Percentiles rank a stretch among this genome's conserved stretches.
These are phyloP conservation scores for Falcaria lacertinaria DNA, from an alignment of 2,888 invertebrate species.

Conservation along the genomic window DNA sequence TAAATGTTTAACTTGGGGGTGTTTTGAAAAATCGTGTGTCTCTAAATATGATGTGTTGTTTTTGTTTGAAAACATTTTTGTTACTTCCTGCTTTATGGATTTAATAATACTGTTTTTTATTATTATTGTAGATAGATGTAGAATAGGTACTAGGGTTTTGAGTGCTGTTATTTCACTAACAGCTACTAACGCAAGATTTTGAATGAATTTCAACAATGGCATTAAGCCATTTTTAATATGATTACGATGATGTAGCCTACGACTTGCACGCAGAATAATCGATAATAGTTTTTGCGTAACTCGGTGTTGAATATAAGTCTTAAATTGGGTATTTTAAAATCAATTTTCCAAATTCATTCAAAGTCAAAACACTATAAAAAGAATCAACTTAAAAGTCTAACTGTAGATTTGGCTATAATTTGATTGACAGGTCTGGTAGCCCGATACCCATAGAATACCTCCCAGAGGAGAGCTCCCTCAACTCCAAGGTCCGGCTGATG, in stretches of 20 bases:
- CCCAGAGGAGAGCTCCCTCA: slow-evolving; percentile 93
- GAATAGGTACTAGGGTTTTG: slow-evolving; percentile 33
- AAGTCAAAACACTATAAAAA: slow-evolving; percentile 39
- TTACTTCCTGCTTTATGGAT: slow-evolving; percentile 10
- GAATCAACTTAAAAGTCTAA: slow-evolving; percentile 53
- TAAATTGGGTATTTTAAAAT: background rate
- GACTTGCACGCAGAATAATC: too few species aligned
- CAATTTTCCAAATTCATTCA: slow-evolving; percentile 50
- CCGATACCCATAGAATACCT: slow-evolving; percentile 95
- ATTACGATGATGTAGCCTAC: too few species aligned
- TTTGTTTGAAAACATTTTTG: slow-evolving; percentile 20
- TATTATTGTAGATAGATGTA: slow-evolving; percentile 24
- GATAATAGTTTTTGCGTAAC: too few species aligned
- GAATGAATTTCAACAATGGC: slow-evolving; percentile 46
- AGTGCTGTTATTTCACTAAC: slow-evolving; percentile 77
- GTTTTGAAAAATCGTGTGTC: too few species aligned
- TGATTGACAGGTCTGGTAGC: slow-evolving; percentile 88
- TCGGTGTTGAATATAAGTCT: too few species aligned
- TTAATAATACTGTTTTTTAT: slow-evolving; percentile 14
- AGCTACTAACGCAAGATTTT: slow-evolving; percentile 76
- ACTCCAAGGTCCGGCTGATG: slow-evolving; percentile 91
- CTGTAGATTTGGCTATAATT: slow-evolving; percentile 67
- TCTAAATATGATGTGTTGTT: slow-evolving; percentile 21
- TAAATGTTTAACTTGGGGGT: slow-evolving; percentile 19
- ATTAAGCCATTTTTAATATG: too few species aligned